Conservation (phyloP, 2,113 vertebrate genomes). For the Syngnathus floridae region DNA sequence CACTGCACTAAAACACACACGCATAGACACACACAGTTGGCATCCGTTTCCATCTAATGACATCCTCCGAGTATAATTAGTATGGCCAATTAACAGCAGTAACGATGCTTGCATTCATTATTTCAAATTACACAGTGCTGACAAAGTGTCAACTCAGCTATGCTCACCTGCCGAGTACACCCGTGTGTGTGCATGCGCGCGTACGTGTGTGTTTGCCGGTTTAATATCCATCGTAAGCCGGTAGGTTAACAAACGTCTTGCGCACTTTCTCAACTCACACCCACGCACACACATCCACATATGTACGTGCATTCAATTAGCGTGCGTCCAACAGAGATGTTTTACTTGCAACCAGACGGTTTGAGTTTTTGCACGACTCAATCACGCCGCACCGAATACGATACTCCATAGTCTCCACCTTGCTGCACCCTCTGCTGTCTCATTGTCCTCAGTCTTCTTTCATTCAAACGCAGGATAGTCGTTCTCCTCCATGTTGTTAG, state of each 20-base stretch:
- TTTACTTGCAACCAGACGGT: constrained; percentile 64
- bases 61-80: constrained; percentile 99
- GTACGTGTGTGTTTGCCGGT: constrained; percentile 4
- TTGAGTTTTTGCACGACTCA: constrained; percentile 75
- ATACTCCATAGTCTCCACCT: constrained; percentile 39
- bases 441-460: too few relatives aligned
- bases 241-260: constrained; percentile 44
- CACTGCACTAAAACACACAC: constrained; percentile 5
- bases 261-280: constrained; percentile 15
- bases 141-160: constrained; percentile 98
- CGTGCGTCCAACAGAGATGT: constrained; percentile 45
- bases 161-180: constrained; percentile 89
- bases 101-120: constrained; percentile 99
- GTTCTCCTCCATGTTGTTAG: background rate
- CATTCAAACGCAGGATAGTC: background rate
- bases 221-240: constrained; percentile 54
- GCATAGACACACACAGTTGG: constrained; percentile 38
- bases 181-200: constrained; percentile 33
- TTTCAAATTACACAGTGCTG: constrained; percentile 95
- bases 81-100: constrained; percentile 99
- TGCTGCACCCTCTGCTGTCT: too few relatives aligned
- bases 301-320: constrained; percentile 55
- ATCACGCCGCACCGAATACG: constrained; percentile 69
- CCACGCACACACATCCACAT: constrained; percentile 9
- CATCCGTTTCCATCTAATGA: constrained; percentile 89